Conservation (phyloP, 2,113 vertebrate species). For the Labeo rohita region DNA sequence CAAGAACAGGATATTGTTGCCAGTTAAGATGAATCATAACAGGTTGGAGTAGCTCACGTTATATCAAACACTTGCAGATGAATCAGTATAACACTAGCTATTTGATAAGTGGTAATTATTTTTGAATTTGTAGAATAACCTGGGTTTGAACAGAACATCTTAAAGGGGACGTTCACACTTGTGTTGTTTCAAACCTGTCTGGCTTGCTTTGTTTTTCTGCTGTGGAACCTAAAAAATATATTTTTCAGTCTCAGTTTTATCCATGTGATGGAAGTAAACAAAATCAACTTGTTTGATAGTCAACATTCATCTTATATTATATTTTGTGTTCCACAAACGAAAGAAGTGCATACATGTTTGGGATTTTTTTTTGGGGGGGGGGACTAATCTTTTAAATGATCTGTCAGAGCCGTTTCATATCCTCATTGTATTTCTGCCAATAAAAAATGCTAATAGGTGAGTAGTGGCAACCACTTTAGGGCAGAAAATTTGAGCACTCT, state of each 20-base stretch:
- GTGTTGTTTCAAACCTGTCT: background rate
- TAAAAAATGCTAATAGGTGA: background rate
- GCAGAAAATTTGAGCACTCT: background rate
- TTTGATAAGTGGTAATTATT: slow-evolving; percentile 1
- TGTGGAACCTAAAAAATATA: background rate
- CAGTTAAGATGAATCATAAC: background rate
- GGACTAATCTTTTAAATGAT: background rate
- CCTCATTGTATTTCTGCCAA: background rate
- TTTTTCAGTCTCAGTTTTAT: background rate
- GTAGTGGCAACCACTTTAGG: background rate
- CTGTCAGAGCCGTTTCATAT: background rate
- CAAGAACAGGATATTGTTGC: background rate
- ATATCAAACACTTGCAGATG: background rate
- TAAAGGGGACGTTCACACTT: background rate
- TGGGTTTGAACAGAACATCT: background rate
- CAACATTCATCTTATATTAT: too few relatives aligned
- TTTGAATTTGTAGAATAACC: background rate
- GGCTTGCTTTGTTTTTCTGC: background rate
- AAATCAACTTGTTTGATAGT: too few relatives aligned
- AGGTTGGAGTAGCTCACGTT: background rate
- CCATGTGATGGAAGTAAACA: too few relatives aligned
- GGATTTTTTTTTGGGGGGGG: background rate
- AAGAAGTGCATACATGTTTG: too few relatives aligned
- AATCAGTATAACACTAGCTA: background rate
- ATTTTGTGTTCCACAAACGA: too few relatives aligned